Evolutionary conservation across 2,888 invertebrate species (phyloP).

Genomic region (Steromphala cineraria): DNA sequence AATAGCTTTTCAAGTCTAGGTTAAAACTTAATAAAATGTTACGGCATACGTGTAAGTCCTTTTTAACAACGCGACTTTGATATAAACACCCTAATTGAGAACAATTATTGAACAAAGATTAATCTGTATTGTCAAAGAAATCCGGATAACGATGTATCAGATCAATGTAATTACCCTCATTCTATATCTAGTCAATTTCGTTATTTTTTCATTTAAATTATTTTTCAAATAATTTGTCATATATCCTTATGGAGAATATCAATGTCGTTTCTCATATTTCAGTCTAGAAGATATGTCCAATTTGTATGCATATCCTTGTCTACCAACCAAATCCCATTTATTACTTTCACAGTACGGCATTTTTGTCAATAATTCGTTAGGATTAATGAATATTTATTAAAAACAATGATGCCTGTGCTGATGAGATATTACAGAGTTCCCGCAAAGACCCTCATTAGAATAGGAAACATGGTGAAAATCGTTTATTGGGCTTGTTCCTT

Average conservation of each 20-base stretch:
- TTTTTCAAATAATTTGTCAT: neutral
- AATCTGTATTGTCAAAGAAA: neutral
- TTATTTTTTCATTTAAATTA: neutral
- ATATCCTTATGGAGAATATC: too few species aligned
- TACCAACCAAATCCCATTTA: neutral
- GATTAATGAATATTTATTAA: slow-evolving; percentile 8
- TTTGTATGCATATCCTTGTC: too few species aligned
- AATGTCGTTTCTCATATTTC: too few species aligned
- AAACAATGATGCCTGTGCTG: neutral
- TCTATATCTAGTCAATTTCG: neutral
- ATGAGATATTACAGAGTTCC: neutral
- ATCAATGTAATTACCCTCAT: neutral
- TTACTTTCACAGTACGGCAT: neutral
- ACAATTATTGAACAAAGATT: too few species aligned
- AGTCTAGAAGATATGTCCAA: too few species aligned
- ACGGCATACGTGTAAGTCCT: too few species aligned
- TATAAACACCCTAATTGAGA: too few species aligned
- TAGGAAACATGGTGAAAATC: neutral
- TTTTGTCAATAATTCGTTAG: neutral
- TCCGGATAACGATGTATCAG: neutral
- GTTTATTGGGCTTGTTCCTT: neutral
- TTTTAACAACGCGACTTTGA: too few species aligned
- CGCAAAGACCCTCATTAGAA: slow-evolving; percentile 10
- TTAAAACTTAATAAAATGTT: too few species aligned
- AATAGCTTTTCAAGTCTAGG: too few species aligned